Evolutionary conservation across 2,888 invertebrate species (phyloP), one percentile per base, ranked within the genome.

Genomic region (Augochlorella aurata): DNA sequence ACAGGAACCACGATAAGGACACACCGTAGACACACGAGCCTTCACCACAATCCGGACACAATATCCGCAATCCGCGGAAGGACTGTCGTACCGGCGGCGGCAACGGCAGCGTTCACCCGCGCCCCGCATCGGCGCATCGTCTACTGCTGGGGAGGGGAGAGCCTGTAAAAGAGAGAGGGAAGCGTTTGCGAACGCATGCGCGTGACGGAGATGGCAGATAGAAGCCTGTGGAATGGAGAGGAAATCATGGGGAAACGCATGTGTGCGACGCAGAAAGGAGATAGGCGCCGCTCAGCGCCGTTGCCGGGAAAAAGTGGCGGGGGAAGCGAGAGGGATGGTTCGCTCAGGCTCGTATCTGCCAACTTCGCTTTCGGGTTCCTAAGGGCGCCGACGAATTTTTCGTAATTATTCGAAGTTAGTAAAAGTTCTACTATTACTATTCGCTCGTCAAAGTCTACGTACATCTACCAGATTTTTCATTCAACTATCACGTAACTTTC

Each of bases 51-150:
- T 79, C 54, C 61, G 89, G 74, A 83, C 77, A 85, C 80, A 86
- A 89, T 88, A 90, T 89, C 83, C 92, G 92, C 85, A 89, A 85
- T 85, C 92, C 92, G 82, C 90, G 89, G 91, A 91, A 93, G 90
- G 90, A 92, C 91, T 90, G 91, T 88, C 87, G 87, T 86, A 77
- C 88, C 83, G 83, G 80, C 83, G 81, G 79, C 84, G 76, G 87
- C 86, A 77, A 88, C 83, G 83, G 79, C 83, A 82, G 78, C 84
- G 76, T 69, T 82, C 82, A 77, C 82, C 84, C 81, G 81, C 75
- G 38, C 38, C 74, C 84, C 85, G 29, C 50, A 38, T 2, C 38
- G 38, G 38, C 38, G 38, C 63, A 38, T 14, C 83, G 81, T 47
- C 61, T n/a, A 0, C 21, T 38, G 49, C 45, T 44, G 54, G 44